phyloP scores from a whole-genome alignment of 2,888 invertebrate genomes.

The Drosophila monieri region DNA sequence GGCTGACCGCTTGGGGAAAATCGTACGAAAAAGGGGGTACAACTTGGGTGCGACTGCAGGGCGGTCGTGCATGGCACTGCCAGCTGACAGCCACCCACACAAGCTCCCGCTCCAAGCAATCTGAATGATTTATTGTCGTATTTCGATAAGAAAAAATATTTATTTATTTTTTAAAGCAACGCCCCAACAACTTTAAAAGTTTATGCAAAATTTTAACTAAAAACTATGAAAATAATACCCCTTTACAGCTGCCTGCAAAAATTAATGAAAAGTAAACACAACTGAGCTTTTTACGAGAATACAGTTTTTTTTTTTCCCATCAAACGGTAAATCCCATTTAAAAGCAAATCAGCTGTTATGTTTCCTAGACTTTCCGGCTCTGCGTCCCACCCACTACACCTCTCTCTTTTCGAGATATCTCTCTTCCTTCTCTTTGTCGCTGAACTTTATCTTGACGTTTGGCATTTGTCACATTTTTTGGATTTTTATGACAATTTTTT shows the following conservation, averaged over 20 bases:
- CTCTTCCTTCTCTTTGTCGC: constrained; percentile 5
- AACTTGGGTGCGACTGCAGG: neutral
- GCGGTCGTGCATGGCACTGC: constrained; percentile 44
- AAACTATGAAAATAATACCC: neutral
- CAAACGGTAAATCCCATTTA: constrained; percentile 19
- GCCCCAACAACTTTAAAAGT: too few species aligned
- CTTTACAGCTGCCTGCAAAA: neutral
- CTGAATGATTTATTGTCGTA: constrained; percentile 8
- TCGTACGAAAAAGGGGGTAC: constrained; percentile 2
- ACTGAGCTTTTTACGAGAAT: neutral
- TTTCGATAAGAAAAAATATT: neutral
- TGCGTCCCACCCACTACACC: neutral
- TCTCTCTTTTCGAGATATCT: neutral
- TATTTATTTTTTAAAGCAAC: too few species aligned
- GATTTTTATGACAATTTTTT: constrained; percentile 15
- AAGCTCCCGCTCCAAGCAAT: constrained; percentile 3
- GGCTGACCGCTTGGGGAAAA: constrained; percentile 14
- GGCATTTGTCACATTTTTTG: constrained; percentile 55
- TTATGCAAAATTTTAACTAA: neutral
- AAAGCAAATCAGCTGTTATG: constrained; percentile 37
- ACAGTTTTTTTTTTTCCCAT: neutral
- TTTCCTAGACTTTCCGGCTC: constrained; percentile 7
- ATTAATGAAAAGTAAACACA: neutral
- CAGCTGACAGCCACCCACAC: constrained; percentile 16
- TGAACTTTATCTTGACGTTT: constrained; percentile 46